These are phyloP conservation scores for Craseonycteris thonglongyai DNA, from an alignment of 2,113 vertebrate species.

Conservation along the genomic window DNA sequence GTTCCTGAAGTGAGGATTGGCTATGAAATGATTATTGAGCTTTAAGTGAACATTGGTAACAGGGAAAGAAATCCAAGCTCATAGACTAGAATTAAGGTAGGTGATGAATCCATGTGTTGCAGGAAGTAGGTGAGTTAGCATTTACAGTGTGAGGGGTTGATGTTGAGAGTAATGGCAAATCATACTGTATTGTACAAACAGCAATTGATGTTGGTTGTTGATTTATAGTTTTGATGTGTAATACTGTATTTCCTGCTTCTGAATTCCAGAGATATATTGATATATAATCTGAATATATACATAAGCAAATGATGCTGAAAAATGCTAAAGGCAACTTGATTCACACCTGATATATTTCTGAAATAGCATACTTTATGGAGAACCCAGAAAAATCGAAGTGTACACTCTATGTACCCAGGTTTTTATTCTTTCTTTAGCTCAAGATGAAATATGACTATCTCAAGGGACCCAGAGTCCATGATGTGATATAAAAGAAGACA, in stretches of 20 bases:
- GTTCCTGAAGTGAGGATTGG: not conserved
- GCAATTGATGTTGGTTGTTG: not conserved
- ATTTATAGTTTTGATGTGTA: not conserved
- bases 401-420: not conserved
- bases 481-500: not conserved
- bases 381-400: not conserved
- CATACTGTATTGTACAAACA: not conserved
- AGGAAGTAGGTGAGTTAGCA: not conserved
- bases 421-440: not conserved
- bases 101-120: not conserved
- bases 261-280: not conserved
- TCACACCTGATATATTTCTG: not conserved
- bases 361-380: not conserved
- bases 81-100: not conserved
- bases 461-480: not conserved
- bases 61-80: not conserved
- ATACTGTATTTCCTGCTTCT: not conserved
- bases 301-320: not conserved
- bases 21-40: not conserved
- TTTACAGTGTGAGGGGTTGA: not conserved
- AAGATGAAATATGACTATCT: conserved; percentile 1
- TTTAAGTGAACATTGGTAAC: not conserved
- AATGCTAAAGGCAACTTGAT: not conserved
- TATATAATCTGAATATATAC: not conserved
- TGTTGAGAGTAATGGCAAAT: not conserved